These are phyloP conservation scores for Poeciliopsis paucimaculata DNA, from an alignment of 2,797 vertebrate species.

Conservation along the genomic window DNA sequence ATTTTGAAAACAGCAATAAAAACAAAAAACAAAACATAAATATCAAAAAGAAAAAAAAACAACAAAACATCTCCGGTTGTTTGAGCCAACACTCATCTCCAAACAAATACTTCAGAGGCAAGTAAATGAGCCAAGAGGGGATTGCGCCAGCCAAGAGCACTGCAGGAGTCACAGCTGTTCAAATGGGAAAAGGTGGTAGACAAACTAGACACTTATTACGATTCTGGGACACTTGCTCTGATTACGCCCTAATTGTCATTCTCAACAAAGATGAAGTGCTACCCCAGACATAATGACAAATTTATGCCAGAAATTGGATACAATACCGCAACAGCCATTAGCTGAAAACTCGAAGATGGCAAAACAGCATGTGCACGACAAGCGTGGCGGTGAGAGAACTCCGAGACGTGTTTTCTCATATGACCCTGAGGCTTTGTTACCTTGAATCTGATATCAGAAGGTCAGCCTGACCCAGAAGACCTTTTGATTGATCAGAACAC, in stretches of 20 bases:
- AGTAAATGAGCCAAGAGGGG: constrained; percentile 62
- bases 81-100: constrained; percentile 34
- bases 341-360: constrained; percentile 15
- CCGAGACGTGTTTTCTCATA: background rate
- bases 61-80: constrained; percentile 36
- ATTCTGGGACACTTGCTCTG: constrained; percentile 64
- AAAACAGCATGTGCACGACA: background rate
- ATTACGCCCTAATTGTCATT: constrained; percentile 70
- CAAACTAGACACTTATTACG: constrained; percentile 61
- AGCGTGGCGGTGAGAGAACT: too few relatives aligned
- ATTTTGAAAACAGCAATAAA: background rate
- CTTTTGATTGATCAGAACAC: constrained; percentile 68
- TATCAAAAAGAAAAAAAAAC: background rate
- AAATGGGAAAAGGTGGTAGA: constrained; percentile 58
- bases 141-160: constrained; percentile 65
- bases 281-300: constrained; percentile 49
- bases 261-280: constrained; percentile 62
- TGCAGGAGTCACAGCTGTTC: constrained; percentile 74
- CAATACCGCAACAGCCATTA: constrained; percentile 28
- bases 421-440: constrained; percentile 24
- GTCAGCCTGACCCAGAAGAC: constrained; percentile 58
- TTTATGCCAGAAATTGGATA: constrained; percentile 30
- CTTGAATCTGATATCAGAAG: constrained; percentile 43
- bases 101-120: constrained; percentile 56
- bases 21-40: background rate